Evolutionary conservation across 2,113 vertebrate genomes (phyloP), one percentile per base, ranked within the genome.

Genomic region (Perccottus glenii): DNA sequence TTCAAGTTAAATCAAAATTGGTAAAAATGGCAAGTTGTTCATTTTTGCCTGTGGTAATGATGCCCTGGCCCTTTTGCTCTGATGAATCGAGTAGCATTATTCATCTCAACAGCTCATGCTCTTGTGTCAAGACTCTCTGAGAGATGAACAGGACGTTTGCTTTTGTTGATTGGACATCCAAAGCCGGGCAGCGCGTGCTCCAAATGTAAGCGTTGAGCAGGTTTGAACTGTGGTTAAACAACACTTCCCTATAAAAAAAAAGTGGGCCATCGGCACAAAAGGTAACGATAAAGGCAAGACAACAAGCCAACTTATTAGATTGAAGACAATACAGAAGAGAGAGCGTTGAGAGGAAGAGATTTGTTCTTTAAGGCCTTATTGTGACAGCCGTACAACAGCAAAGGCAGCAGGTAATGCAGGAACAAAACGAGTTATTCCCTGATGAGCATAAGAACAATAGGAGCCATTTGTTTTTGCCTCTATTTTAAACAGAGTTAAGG

Each of bases 401-500:
- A 85, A 72, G 60, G 70, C 75, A 27, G 45, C 47, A 74, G 60
- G 56, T 56, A 59, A 71, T 61, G 70, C 55, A 64, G 67, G 74
- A 16, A 57, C 70, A 58, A 32, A 9, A 50, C 64, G 19, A 53
- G 72, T 78, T 76, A 50, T 9, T 76, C 80, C 75, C 62, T 78
- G 85, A 77, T 70, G 79, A 78, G 15, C 52, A 55, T 55, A 36
- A 55, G 75, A 73, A 71, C 57, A 60, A 87, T 74, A 75, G 70
- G 61, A 56, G 72, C 70, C 73, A 87, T 87, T 88, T 88, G 85
- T 88, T 88, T 86, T 71, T 76, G 73, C 73, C 64, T 82, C 71
- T 87, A 83, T 90, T 90, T 88, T 94, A 93, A 58, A 94, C 77
- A 75, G 70, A 87, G 82, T 87, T 77, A 77, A 75, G 81, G 78